Percentiles rank a stretch among this genome's conserved stretches.
Evolutionary conservation across 2,888 invertebrate genomes (phyloP).

Genomic region (Limnephilus lunatus): DNA sequence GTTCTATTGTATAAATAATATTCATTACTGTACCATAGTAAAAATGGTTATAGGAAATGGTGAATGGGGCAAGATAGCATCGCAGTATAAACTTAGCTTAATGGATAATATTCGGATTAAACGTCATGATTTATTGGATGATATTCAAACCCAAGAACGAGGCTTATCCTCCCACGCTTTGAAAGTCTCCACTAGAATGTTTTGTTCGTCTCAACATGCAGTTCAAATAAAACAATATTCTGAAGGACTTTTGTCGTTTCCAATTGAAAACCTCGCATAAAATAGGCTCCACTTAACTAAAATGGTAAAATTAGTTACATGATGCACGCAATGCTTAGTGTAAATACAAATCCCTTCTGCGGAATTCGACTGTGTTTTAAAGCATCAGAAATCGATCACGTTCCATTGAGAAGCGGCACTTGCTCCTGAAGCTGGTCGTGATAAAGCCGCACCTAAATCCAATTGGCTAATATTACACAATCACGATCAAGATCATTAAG

Average conservation of each 20-base stretch:
- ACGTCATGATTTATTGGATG: background rate
- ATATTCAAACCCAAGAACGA: constrained; percentile 28
- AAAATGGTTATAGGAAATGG: background rate
- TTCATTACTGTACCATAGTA: background rate
- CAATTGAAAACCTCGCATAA: background rate
- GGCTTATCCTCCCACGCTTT: constrained; percentile 27
- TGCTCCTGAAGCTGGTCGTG: constrained; percentile 26
- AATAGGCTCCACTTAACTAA: background rate
- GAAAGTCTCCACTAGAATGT: background rate
- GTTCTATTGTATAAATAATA: background rate
- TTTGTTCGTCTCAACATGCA: background rate
- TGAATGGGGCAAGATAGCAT: background rate
- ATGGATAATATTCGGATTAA: background rate
- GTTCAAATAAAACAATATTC: background rate
- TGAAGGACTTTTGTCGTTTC: background rate
- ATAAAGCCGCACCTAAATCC: constrained; percentile 42
- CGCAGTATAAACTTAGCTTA: background rate
- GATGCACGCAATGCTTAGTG: background rate
- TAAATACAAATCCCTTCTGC: background rate
- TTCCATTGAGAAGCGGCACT: constrained; percentile 33
- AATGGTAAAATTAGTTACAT: background rate
- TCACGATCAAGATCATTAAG: background rate
- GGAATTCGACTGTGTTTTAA: background rate
- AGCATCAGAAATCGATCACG: background rate
- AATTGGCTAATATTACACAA: constrained; percentile 6